Base-by-base conservation (phyloP, 2,113 vertebrate genomes). In the Cheirogaleus medius region DNA sequence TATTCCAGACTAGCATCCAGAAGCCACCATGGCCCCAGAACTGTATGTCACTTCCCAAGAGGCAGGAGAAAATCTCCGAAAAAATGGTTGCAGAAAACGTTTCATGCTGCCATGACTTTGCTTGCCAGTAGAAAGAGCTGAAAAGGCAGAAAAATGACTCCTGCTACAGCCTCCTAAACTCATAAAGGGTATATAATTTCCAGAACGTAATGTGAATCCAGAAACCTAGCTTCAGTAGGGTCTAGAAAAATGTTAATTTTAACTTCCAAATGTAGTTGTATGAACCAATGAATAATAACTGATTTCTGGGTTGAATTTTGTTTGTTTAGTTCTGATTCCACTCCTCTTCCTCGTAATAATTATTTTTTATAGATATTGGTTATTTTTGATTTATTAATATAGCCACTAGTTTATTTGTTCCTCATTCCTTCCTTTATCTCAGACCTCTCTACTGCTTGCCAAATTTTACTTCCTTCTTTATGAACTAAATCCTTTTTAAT, bases 1-100 rank as follows among this genome's bases (percentile, higher is more conserved):
- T 12, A 66, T 32, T 15, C 4, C 2, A 49, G 1, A 0, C 20
- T 29, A 25, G 37, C 3, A 0, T 11, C 47, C n/a, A 69, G 54
- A 73, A 52, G 1, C 0, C 27, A 15, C 12, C 3, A 2, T 25
- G 42, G 15, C 12, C 13, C 5, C 4, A 4, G 10, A 6, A 42
- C 4, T 74, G 2, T 3, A 49, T n/a, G 7, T 42, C 37, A 11
- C 9, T 8, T 89, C 25, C 8, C 4, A 49, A 39, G 10, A 49
- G 20, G 21, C 3, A 76, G 5, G 29, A 64, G 4, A 11, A 64
- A 17, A 0, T 20, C 8, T 82, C 17, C 52, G 18, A 71, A 44
- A 87, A 87, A 37, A 6, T 20, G 4, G 13, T 25, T 9, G 32
- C 1, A 23, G 32, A 49, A 6, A 7, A n/a, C 8, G 25, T 2